phyloP scores from a whole-genome alignment of 2,888 invertebrate species.

The Plusia festucae region DNA sequence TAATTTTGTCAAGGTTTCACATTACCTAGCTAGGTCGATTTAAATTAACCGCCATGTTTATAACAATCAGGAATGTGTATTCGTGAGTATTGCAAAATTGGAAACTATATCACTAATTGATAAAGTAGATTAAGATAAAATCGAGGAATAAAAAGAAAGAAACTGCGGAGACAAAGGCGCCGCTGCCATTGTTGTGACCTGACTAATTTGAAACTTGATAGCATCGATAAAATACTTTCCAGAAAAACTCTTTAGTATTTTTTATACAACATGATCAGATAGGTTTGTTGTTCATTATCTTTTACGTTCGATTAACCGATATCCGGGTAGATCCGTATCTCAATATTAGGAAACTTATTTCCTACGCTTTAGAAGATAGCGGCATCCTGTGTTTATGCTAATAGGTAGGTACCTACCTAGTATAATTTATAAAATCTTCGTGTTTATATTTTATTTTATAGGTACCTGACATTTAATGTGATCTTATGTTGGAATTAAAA shows the following conservation, averaged over 20 bases:
- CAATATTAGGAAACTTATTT: constrained; percentile 38
- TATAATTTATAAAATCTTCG: constrained; percentile 20
- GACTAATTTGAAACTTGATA: constrained; percentile 42
- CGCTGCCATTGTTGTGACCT: constrained; percentile 45
- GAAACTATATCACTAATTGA: not conserved
- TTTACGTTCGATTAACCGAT: constrained; percentile 22
- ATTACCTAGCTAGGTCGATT: no score
- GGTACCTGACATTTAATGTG: no score
- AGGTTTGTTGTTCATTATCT: constrained; percentile 26
- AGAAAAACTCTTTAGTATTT: constrained; percentile 23
- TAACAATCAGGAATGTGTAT: not conserved
- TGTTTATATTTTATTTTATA: not conserved
- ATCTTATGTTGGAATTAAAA: no score
- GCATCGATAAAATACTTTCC: constrained; percentile 43
- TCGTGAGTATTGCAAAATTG: not conserved
- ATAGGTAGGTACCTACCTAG: constrained; percentile 5
- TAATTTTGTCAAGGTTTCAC: not conserved
- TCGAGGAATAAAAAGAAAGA: constrained; percentile 15
- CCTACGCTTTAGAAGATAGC: constrained; percentile 38
- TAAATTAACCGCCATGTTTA: not conserved
- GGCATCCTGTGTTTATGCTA: constrained; percentile 42
- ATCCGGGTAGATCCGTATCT: constrained; percentile 44
- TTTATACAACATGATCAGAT: constrained; percentile 41
- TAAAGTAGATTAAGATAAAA: not conserved
- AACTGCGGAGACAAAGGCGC: constrained; percentile 21